Percentiles rank a stretch among this genome's conserved stretches.
phyloP scores from a whole-genome alignment of 2,113 vertebrate species.

The Gallinago undulata region DNA sequence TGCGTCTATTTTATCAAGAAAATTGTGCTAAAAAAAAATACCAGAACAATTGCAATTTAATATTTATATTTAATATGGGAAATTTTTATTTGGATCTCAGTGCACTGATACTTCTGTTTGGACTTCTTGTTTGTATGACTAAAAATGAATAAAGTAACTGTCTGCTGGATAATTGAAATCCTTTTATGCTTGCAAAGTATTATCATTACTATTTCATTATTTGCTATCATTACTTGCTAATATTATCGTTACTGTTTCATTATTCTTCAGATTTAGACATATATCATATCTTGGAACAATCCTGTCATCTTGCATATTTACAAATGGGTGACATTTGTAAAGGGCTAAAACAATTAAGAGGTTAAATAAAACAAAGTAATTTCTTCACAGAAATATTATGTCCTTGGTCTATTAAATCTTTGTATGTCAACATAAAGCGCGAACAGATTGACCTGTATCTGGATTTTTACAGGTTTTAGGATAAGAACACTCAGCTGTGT shows the following conservation, averaged over 20 bases:
- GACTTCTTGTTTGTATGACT: not conserved
- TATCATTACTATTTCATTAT: not conserved
- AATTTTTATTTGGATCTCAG: not conserved
- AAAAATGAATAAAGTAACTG: not conserved
- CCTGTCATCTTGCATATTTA: not conserved
- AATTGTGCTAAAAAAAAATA: not conserved
- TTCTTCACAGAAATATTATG: not conserved
- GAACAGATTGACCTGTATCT: accelerated
- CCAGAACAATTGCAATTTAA: not conserved
- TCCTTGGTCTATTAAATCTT: not conserved
- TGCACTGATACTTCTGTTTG: not conserved
- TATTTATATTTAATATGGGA: not conserved
- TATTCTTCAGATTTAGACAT: not conserved
- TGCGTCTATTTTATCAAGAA: not conserved
- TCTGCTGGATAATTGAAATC: not conserved
- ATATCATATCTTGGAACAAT: accelerated
- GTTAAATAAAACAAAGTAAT: too few species aligned
- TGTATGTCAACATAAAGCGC: too few species aligned
- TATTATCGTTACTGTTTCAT: not conserved
- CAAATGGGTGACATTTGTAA: not conserved
- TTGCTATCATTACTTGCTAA: not conserved
- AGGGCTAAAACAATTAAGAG: not conserved
- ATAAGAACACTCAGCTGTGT: not conserved
- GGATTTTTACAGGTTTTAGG: not conserved
- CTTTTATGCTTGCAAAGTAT: not conserved